Conservation (phyloP, 2,113 vertebrate species). For the Microcebus lehilahytsara region DNA sequence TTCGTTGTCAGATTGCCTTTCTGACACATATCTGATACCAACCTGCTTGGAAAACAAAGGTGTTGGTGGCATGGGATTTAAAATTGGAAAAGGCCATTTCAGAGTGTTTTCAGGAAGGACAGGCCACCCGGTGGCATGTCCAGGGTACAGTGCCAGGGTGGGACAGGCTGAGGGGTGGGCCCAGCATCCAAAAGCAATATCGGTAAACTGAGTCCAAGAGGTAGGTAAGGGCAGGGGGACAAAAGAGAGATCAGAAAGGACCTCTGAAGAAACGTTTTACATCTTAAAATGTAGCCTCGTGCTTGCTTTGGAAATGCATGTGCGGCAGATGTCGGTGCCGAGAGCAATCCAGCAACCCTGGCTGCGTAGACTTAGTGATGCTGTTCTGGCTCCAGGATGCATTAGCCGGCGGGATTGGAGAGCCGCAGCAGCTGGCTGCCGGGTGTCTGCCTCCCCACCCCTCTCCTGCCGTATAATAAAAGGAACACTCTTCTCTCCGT, state of each 20-base stretch:
- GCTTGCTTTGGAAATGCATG: not conserved
- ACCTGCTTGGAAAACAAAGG: not conserved
- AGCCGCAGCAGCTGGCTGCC: not conserved
- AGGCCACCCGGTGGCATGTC: no score
- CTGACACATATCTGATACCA: slow-evolving; percentile 1
- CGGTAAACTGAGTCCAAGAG: not conserved
- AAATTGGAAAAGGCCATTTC: not conserved
- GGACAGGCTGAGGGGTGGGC: no score
- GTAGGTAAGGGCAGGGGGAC: not conserved
- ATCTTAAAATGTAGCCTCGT: not conserved
- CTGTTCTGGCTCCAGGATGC: not conserved
- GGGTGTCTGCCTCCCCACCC: not conserved
- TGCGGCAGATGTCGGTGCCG: not conserved
- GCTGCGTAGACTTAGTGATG: not conserved
- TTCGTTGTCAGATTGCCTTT: not conserved
- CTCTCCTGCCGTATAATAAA: not conserved
- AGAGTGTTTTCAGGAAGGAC: not conserved
- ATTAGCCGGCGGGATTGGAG: not conserved
- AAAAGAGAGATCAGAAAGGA: not conserved
- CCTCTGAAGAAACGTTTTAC: not conserved
- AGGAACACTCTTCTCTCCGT: not conserved
- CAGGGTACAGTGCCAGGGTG: not conserved
- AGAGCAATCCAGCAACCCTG: not conserved
- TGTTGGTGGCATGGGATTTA: not conserved
- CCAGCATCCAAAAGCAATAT: not conserved